These are phyloP conservation scores for Psittacula echo DNA, from an alignment of 2,797 vertebrate species.

Conservation along the genomic window DNA sequence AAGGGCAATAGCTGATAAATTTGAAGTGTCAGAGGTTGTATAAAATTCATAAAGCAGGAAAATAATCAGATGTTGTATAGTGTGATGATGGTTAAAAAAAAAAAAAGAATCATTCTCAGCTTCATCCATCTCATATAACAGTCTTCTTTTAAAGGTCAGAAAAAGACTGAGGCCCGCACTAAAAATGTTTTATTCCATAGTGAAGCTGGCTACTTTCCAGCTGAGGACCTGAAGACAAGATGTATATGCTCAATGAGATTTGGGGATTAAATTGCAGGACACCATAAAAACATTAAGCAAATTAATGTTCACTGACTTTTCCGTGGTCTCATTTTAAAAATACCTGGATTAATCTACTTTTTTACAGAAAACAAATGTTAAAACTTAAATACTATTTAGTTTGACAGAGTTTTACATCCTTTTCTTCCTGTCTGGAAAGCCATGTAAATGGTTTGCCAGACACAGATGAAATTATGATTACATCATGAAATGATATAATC, in stretches of 20 bases:
- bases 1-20: not conserved
- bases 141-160: conserved; percentile 31
- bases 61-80: not conserved
- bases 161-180: not conserved
- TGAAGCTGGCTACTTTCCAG: not conserved
- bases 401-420: not conserved
- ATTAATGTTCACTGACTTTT: not conserved
- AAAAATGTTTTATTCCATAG: not conserved
- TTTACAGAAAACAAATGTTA: not conserved
- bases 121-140: not conserved
- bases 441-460: too few species aligned
- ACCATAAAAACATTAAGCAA: not conserved
- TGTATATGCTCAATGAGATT: not conserved
- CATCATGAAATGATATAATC: not conserved
- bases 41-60: not conserved
- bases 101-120: not conserved
- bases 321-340: not conserved
- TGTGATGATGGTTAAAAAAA: not conserved
- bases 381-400: not conserved
- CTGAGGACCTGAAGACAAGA: not conserved
- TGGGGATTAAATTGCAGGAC: not conserved
- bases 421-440: not conserved
- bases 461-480: too few species aligned
- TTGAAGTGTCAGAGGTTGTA: not conserved
- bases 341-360: not conserved